Evolutionary conservation across 37 sponge, comb jelly and placozoan genomes (phyloP), one percentile per base, ranked within the genome.

Genomic region (Halichondria panicea): DNA sequence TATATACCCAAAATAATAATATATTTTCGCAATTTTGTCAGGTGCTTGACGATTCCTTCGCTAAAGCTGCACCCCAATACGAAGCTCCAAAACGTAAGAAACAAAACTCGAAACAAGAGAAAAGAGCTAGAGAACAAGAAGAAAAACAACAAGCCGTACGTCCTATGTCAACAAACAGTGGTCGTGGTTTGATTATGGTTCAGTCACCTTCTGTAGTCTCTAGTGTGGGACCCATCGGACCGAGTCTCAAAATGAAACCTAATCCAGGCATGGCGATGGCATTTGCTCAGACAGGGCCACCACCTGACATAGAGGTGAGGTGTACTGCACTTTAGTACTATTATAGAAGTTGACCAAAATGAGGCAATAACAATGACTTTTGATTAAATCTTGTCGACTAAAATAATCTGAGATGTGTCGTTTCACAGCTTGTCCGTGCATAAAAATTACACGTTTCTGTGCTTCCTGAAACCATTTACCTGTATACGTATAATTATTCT

Each of bases 181-280:
- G 30, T 15, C 8, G 30, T 4, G 64, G n/a, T n/a, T n/a, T n/a
- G n/a, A n/a, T n/a, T n/a, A 43, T 43, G 5, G 42, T 19, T 2
- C 31, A 28, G 63, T 55, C 56, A 27, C 56, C 56, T 2, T 55
- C 56, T 2, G 56, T n/a, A 31, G 63, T 4, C 24, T 18, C 31
- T 62, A 18, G 43, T 7, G 63, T 61, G 9, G 63, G 75, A n/a
- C 73, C 73, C n/a, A 25, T 72, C 1, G 43, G 41, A 40, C 35
- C 57, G 31, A 75, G 75, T 46, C 30, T 75, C 46, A 75, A 61
- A 46, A 59, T 75, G 63, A 75, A 61, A 19, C 45, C 43, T 22
- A 75, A 75, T 48, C 45, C 75, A 75, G 61, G 46, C 35, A 59
- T 75, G 48, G 62, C 63, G 25, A 71, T 33, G 61, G 61, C 75